Percentiles rank a stretch among this genome's conserved stretches.
These are phyloP conservation scores for Monoplex corrugatus DNA, from an alignment of 2,888 invertebrate genomes.

Conservation along the genomic window DNA sequence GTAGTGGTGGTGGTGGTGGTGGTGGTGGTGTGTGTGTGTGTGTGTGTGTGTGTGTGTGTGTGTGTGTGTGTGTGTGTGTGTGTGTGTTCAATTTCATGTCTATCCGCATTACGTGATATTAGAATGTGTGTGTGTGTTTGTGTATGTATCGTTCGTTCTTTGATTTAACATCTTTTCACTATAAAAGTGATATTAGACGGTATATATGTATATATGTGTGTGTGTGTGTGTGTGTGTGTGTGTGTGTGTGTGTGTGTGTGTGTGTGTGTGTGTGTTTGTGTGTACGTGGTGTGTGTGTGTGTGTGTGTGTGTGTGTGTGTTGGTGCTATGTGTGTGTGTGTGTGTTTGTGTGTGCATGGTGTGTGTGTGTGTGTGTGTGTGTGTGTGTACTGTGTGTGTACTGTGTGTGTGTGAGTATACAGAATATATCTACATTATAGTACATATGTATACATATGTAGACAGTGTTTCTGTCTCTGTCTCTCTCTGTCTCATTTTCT, in stretches of 20 bases:
- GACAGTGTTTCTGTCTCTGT: too few species aligned
- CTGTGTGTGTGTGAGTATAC: too few species aligned
- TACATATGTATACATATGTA: too few species aligned
- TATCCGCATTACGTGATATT: not conserved
- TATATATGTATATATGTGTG: not conserved
- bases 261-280: not conserved
- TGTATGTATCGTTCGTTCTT: too few species aligned
- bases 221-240: not conserved
- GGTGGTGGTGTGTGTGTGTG: too few species aligned
- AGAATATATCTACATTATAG: too few species aligned
- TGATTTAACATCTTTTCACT: too few species aligned
- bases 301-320: not conserved
- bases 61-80: not conserved
- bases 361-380: not conserved
- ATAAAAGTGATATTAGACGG: too few species aligned
- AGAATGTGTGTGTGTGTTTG: not conserved
- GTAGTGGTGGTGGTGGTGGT: too few species aligned
- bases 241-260: not conserved
- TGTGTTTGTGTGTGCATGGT: not conserved
- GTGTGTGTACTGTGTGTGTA: too few species aligned
- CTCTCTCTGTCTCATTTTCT: too few species aligned
- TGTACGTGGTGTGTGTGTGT: not conserved
- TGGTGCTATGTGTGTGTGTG: not conserved
- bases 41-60: too few species aligned
- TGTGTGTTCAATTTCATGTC: not conserved